A percentile compares a stretch with the other conserved stretches of the same genome.
Evolutionary conservation across 2,888 invertebrate species (phyloP).

Genomic region (Watsonalla cultraria): DNA sequence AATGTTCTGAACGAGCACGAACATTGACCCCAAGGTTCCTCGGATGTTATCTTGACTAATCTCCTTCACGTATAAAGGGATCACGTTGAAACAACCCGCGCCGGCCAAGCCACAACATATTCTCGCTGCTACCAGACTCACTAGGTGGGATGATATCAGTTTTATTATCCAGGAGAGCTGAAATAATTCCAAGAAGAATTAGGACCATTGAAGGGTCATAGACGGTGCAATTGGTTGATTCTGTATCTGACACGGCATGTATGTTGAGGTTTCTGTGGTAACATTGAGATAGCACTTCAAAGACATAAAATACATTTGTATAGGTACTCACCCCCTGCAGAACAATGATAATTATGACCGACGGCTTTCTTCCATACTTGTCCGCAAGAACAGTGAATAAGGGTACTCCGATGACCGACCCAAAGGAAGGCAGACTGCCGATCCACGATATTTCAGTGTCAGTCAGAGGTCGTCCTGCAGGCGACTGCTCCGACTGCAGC

Average conservation of each 20-base stretch:
- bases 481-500: slow-evolving; percentile 46
- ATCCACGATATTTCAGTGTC: slow-evolving; percentile 58
- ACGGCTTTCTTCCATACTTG: slow-evolving; percentile 54
- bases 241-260: too few relatives aligned
- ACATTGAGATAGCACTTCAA: not conserved
- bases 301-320: not conserved
- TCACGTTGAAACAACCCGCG: slow-evolving; percentile 39
- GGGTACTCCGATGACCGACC: slow-evolving; percentile 52
- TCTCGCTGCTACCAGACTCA: slow-evolving; percentile 37
- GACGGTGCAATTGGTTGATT: not conserved
- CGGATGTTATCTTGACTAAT: slow-evolving; percentile 47
- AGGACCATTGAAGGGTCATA: not conserved
- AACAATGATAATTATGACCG: slow-evolving; percentile 55
- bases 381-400: slow-evolving; percentile 56
- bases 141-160: slow-evolving; percentile 22
- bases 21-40: slow-evolving; percentile 38
- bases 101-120: slow-evolving; percentile 34
- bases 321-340: slow-evolving; percentile 58
- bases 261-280: not conserved
- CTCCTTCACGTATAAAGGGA: slow-evolving; percentile 51
- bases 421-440: slow-evolving; percentile 58
- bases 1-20: slow-evolving; percentile 33
- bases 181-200: slow-evolving; percentile 8
- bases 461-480: slow-evolving; percentile 45
- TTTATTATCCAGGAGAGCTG: slow-evolving; percentile 38